A percentile compares a stretch with the other conserved stretches of the same genome.
Evolutionary conservation across 2,888 invertebrate species (phyloP).

Genomic region (Dinocampus coccinellae): DNA sequence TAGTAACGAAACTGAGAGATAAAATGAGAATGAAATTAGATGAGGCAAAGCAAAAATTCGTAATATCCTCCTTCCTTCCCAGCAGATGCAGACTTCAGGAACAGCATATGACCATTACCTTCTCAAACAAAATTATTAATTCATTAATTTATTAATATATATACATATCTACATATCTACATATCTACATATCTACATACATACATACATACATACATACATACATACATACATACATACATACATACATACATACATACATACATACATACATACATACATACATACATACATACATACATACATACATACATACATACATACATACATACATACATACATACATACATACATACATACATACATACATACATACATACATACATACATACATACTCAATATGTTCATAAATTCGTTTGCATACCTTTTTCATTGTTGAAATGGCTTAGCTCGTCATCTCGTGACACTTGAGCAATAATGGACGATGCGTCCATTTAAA

Average conservation of each 20-base stretch:
- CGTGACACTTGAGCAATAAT: slow-evolving; percentile 98
- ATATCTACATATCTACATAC: no score
- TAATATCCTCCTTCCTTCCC: slow-evolving; percentile 36
- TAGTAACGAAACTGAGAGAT: slow-evolving; percentile 26
- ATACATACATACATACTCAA: background rate
- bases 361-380: no score
- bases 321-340: no score
- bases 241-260: no score
- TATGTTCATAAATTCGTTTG: background rate
- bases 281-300: no score
- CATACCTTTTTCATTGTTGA: slow-evolving; percentile 93
- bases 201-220: no score
- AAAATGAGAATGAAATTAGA: slow-evolving; percentile 46
- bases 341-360: no score
- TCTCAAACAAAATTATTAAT: slow-evolving; percentile 16
- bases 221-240: no score
- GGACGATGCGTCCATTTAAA: slow-evolving; percentile 97
- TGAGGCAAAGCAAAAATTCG: slow-evolving; percentile 42
- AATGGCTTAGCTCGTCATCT: slow-evolving; percentile 89
- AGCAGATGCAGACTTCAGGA: slow-evolving; percentile 61
- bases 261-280: no score
- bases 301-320: no score
- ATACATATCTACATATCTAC: background rate
- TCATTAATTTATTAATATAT: background rate
- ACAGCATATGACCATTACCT: slow-evolving; percentile 38